phyloP scores from a whole-genome alignment of 1,140 invertebrate genomes.

The Tetramorium alpestre region DNA sequence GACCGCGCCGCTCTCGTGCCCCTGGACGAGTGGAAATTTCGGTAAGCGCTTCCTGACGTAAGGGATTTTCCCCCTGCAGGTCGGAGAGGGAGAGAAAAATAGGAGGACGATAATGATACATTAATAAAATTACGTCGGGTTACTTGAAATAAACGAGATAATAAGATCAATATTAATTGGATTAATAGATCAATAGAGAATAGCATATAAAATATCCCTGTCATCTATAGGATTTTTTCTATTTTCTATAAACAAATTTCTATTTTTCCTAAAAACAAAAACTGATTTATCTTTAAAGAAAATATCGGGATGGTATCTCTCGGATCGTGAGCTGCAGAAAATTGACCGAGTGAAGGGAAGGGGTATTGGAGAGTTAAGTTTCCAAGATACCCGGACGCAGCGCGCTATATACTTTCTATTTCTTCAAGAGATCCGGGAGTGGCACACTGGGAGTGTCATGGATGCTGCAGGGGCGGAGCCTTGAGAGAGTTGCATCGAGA shows the following conservation, averaged over 20 bases:
- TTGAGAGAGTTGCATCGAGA: conserved; percentile 80
- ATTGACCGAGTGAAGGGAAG: neutral
- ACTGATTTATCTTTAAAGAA: neutral
- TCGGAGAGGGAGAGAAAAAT: neutral
- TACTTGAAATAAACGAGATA: neutral
- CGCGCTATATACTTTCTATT: conserved; percentile 39
- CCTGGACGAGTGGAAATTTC: conserved; percentile 22
- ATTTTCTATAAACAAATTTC: neutral
- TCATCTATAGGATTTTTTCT: too few species aligned
- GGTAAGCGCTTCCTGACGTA: conserved; percentile 53
- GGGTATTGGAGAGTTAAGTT: neutral
- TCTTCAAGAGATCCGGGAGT: conserved; percentile 69
- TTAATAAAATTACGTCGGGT: neutral
- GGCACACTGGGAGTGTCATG: conserved; percentile 78
- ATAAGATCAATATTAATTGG: too few species aligned
- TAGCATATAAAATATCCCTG: neutral
- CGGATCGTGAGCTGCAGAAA: neutral
- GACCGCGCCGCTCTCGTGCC: conserved; percentile 31
- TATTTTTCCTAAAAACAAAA: neutral
- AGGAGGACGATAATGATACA: neutral
- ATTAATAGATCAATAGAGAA: conserved; percentile 1
- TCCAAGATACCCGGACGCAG: neutral
- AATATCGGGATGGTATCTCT: neutral
- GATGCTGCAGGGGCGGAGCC: conserved; percentile 82
- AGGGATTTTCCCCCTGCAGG: conserved; percentile 27